Conservation (phyloP, 2,113 vertebrate genomes). For the Plestiodon gilberti region DNA sequence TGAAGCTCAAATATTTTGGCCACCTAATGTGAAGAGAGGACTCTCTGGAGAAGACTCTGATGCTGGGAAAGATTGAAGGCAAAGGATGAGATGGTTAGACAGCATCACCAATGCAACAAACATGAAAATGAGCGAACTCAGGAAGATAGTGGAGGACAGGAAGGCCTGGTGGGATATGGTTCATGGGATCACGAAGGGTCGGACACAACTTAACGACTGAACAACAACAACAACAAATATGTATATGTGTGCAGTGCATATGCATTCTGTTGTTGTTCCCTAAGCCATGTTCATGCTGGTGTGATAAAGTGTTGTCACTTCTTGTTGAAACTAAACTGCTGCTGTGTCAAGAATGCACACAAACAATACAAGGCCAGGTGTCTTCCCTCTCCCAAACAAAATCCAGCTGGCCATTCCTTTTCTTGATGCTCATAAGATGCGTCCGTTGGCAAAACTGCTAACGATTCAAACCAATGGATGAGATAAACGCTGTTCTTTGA, state of each 20-base stretch:
- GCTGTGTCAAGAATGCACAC: slow-evolving; percentile 50
- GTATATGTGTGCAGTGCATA: not conserved
- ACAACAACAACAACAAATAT: no score
- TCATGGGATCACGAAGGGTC: no score
- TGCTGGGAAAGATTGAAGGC: no score
- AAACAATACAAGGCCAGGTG: slow-evolving; percentile 52
- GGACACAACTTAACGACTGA: no score
- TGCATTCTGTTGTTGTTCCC: not conserved
- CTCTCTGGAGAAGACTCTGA: no score
- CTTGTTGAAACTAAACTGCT: slow-evolving; percentile 40
- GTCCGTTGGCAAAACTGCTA: slow-evolving; percentile 53
- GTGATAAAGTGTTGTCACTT: slow-evolving; percentile 15
- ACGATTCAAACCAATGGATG: slow-evolving; percentile 54
- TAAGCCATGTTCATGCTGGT: slow-evolving; percentile 13
- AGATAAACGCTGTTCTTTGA: slow-evolving; percentile 39
- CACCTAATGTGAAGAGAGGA: no score
- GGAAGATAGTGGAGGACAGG: no score
- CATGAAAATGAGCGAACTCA: no score
- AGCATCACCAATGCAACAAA: no score
- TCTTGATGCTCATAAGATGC: slow-evolving; percentile 48
- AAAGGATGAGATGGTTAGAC: no score
- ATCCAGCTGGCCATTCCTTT: slow-evolving; percentile 38
- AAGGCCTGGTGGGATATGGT: no score
- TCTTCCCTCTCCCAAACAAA: slow-evolving; percentile 34
- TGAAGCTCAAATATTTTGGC: no score